Evolutionary conservation across 2,797 vertebrate species (phyloP).

Genomic region (Channa striata): DNA sequence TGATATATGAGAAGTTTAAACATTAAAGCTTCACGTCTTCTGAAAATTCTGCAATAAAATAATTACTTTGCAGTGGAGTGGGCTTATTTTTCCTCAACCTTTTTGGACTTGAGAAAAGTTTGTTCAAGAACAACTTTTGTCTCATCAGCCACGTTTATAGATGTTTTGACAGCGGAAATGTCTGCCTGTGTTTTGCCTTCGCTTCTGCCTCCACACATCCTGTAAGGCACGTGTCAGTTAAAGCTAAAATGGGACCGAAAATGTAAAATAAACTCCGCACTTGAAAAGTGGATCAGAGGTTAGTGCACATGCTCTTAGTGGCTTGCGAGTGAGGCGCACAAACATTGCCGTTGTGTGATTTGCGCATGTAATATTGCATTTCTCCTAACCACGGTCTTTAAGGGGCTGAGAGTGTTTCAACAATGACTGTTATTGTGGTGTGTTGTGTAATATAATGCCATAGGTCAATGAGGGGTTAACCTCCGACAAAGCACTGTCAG

Average conservation of each 20-base stretch:
- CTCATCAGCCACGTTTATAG: slow-evolving; percentile 9
- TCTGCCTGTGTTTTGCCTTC: no score
- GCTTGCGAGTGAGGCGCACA: not conserved
- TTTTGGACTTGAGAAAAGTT: not conserved
- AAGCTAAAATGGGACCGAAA: not conserved
- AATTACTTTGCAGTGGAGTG: not conserved
- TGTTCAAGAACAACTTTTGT: no score
- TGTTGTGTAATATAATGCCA: slow-evolving; percentile 38
- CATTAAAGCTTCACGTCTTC: not conserved
- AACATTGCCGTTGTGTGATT: not conserved
- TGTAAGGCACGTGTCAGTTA: not conserved
- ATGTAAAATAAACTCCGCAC: not conserved
- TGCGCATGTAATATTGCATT: not conserved
- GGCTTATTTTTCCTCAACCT: not conserved
- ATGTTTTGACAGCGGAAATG: slow-evolving; percentile 10
- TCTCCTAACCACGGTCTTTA: slow-evolving; percentile 5
- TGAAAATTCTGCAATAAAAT: not conserved
- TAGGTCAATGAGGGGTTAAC: slow-evolving; percentile 74
- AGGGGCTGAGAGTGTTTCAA: slow-evolving; percentile 15
- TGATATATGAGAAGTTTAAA: not conserved
- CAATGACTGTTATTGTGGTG: slow-evolving; percentile 36
- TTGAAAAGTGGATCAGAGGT: slow-evolving; percentile 2
- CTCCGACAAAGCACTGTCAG: slow-evolving; percentile 63
- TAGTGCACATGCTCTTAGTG: not conserved
- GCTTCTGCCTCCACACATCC: not conserved